These are phyloP conservation scores for Grapholita molesta DNA, from an alignment of 1,140 invertebrate species.

Conservation along the genomic window DNA sequence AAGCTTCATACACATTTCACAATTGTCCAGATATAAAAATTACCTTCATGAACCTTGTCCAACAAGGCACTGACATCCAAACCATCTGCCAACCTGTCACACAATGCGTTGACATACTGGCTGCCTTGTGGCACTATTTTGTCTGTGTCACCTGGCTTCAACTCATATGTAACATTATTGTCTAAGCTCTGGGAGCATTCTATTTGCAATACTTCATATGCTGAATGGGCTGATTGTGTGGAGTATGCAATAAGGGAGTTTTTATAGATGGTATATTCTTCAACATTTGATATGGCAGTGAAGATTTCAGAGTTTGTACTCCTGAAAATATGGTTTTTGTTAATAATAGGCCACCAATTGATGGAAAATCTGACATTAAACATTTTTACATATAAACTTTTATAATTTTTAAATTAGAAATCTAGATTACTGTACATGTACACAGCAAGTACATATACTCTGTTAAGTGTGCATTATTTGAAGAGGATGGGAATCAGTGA, in stretches of 20 bases:
- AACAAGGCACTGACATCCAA: constrained; percentile 52
- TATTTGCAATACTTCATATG: constrained; percentile 62
- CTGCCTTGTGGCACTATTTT: constrained; percentile 50
- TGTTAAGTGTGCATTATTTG: no score
- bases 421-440: no score
- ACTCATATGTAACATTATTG: constrained; percentile 48
- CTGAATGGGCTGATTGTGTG: constrained; percentile 51
- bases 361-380: no score
- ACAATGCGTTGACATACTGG: constrained; percentile 59
- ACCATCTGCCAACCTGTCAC: constrained; percentile 47
- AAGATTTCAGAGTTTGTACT: constrained; percentile 45
- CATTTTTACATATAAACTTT: no score
- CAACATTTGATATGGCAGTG: constrained; percentile 36
- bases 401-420: no score
- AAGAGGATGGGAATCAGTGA: no score
- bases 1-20: no score
- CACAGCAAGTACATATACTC: no score
- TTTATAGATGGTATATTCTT: constrained; percentile 49
- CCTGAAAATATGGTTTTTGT: constrained; percentile 33
- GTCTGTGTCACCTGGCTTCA: constrained; percentile 52
- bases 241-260: constrained; percentile 56
- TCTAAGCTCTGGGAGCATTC: constrained; percentile 58
- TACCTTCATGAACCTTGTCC: constrained; percentile 64
- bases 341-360: not conserved
- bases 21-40: not conserved